Base-by-base conservation (phyloP, 2,888 invertebrate genomes). In the Synergus japonicus region DNA sequence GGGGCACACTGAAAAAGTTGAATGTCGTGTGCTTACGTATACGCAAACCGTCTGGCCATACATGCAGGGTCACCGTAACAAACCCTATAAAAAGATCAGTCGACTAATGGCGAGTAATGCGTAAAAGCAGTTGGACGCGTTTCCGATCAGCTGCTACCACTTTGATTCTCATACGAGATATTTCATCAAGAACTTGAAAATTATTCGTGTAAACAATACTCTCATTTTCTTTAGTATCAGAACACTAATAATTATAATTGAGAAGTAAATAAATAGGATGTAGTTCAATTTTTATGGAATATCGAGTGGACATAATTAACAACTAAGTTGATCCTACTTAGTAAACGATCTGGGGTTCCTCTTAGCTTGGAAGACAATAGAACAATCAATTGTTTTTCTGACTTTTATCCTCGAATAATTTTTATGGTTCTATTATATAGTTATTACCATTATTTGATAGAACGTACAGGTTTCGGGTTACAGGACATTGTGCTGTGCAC, bases 311-410 rank as follows among this genome's bases (percentile, higher is more conserved):
- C n/a, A 8, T 41, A 43, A 15, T 41, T n/a, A 66, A 69, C 49
- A 29, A 13, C 46, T 18, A 69, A 44, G 8, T 49, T 49, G 15
- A 22, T 69, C 43, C 44, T 22, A 10, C 44, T 43, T 44, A 13
- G 5, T 44, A 10, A 44, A 7, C 4, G 4, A 43, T 41, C 44
- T 22, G 22, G 67, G 18, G 15, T 44, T 18, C 22, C 41, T n/a
- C 18, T 54, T 54, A 9, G 54, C 54, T 54, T 22, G 69, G 15
- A 4, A 29, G 29, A 69, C 69, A 69, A 69, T 49, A 12, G 69
- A 69, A 69, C 29, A 69, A 13, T 73, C 54, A 54, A 89, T 90
- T 90, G 89, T 90, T 90, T 89, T 87, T 83, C 85, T 88, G 88
- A 89, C 88, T 90, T 89, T 88, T 87, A 87, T 88, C 81, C 84